Evolutionary conservation across 2,797 vertebrate species (phyloP).

Genomic region (Mallotus villosus): DNA sequence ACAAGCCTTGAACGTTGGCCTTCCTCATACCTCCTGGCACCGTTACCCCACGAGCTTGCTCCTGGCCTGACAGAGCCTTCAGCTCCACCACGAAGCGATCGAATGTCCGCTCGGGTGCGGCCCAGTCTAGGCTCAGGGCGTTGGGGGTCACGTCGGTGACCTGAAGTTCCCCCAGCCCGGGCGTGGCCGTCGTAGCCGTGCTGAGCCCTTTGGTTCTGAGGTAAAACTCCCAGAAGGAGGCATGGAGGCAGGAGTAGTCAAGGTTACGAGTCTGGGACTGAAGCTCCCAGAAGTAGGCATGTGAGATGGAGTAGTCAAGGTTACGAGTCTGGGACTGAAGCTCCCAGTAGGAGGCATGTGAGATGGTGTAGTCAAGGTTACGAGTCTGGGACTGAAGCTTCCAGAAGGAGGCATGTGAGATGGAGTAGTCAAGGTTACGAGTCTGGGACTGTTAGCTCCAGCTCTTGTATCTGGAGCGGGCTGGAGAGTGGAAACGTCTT

Average conservation of each 20-base stretch:
- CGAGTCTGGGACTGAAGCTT: constrained; percentile 25
- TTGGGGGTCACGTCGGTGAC: constrained; percentile 48
- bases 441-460: constrained; percentile 29
- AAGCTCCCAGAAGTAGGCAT: constrained; percentile 14
- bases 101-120: constrained; percentile 60
- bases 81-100: constrained; percentile 72
- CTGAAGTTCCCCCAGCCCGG: constrained; percentile 40
- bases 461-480: constrained; percentile 42
- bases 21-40: constrained; percentile 61
- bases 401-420: constrained; percentile 19
- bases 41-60: constrained; percentile 42
- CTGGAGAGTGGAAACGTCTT: constrained; percentile 45
- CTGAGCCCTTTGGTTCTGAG: constrained; percentile 54
- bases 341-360: constrained; percentile 13
- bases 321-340: constrained; percentile 23
- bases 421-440: constrained; percentile 25
- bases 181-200: no score
- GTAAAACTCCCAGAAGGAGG: constrained; percentile 13
- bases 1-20: constrained; percentile 67
- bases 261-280: constrained; percentile 27
- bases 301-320: constrained; percentile 25
- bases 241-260: constrained; percentile 25
- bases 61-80: constrained; percentile 48
- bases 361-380: constrained; percentile 28
- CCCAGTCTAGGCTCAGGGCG: constrained; percentile 64